Base-by-base conservation (phyloP, 2,888 invertebrate genomes). In the Pollenia amentaria region DNA sequence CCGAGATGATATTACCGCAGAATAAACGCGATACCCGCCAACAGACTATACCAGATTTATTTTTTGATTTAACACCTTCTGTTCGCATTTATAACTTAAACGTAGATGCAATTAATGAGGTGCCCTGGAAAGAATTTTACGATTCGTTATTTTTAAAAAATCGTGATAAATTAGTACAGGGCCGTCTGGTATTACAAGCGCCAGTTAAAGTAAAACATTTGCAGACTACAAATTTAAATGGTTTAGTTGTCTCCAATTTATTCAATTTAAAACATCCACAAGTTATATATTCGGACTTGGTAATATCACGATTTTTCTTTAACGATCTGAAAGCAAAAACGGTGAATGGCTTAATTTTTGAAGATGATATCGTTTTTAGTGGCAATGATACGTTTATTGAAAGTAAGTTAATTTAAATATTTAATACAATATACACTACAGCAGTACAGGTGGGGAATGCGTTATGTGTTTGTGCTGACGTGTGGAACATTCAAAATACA, bases 271-370 rank as follows among this genome's bases (percentile, higher is more conserved):
- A 90, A 9, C 83, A 89, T 14, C 89, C 89, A 0, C 93, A 93
- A 88, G 86, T 89, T 18, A 78, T 93, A 12, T 72, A 88, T 12
- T 91, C 93, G 1, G 88, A 91, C 42, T 88, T 93, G 12, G 79
- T 88, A 4, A 90, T 93, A 88, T 90, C 91, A 3, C 89, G 90
- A 6, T 90, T 92, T 82, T 90, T 89, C 62, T 89, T 88, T 1
- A 79, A 88, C 11, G 88, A 90, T 38, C 51, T 93, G 67, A 88
- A 89, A 7, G 91, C 90, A 1, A 87, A 87, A 8, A 81, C 69
- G 0, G 85, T 93, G 0, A 93, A 93, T 87, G 91, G 90, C 0
- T 83, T 93, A 6, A 88, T 91, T 81, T 92, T 93, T 88, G 90
- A 88, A 42, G 80, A 90, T 3, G 92, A 93, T 42, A 88, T 93